These are phyloP conservation scores for Siphonodentalium dalli DNA, from an alignment of 2,888 invertebrate species.

Conservation along the genomic window DNA sequence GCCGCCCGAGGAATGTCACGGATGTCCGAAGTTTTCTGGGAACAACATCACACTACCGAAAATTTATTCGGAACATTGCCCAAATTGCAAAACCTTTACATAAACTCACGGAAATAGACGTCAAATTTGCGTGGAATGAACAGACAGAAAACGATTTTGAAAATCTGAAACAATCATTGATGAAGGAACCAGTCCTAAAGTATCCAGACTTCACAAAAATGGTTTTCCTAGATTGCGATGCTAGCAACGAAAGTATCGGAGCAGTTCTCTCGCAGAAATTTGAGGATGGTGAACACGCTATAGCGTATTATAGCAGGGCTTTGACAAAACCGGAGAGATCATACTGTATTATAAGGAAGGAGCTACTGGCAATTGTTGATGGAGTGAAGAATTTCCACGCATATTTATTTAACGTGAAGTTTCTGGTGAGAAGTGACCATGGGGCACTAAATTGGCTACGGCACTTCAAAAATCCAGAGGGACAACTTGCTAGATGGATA, in stretches of 20 bases:
- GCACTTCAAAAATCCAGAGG: slow-evolving; percentile 18
- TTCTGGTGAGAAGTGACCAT: slow-evolving; percentile 18
- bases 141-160: no score
- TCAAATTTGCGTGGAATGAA: no score
- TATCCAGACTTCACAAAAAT: no score
- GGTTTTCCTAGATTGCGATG: no score
- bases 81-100: no score
- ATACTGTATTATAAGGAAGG: slow-evolving; percentile 11
- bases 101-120: no score
- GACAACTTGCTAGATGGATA: slow-evolving; percentile 27
- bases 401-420: slow-evolving; percentile 14
- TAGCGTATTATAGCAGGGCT: slow-evolving; percentile 11
- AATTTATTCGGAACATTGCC: neutral
- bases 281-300: slow-evolving; percentile 1
- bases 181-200: no score
- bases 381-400: slow-evolving; percentile 16
- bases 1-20: neutral
- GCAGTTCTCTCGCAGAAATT: slow-evolving; percentile 11
- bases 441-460: slow-evolving; percentile 20
- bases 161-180: no score
- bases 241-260: no score
- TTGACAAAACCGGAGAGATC: slow-evolving; percentile 11
- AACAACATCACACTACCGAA: neutral
- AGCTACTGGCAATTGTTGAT: neutral
- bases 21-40: no score